These are phyloP conservation scores for Melanotaenia nigrans DNA, from an alignment of 2,797 vertebrate species.

Conservation along the genomic window DNA sequence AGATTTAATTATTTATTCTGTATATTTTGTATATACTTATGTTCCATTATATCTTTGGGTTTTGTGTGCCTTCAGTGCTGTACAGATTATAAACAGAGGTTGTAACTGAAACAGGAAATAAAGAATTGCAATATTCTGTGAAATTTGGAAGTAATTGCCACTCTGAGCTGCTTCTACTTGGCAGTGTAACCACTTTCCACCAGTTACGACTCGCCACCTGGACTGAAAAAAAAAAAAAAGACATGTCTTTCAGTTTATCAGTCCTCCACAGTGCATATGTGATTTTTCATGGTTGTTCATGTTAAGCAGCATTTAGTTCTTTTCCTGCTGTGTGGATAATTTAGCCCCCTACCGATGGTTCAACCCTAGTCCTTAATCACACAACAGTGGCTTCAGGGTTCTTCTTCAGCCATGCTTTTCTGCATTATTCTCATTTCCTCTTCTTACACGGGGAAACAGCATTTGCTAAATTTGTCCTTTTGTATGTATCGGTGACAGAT, in stretches of 20 bases:
- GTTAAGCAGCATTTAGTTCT: slow-evolving; percentile 49
- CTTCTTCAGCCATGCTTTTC: slow-evolving; percentile 34
- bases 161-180: slow-evolving; percentile 5
- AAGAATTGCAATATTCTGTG: slow-evolving; percentile 72
- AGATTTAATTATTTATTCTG: slow-evolving; percentile 97
- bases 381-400: slow-evolving; percentile 62
- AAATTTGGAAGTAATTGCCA: slow-evolving; percentile 5
- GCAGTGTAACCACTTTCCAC: neutral
- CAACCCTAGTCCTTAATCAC: slow-evolving; percentile 71
- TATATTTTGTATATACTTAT: slow-evolving; percentile 95
- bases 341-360: slow-evolving; percentile 44
- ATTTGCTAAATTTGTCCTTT: slow-evolving; percentile 50
- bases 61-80: slow-evolving; percentile 92
- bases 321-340: slow-evolving; percentile 69
- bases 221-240: slow-evolving; percentile 4
- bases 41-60: slow-evolving; percentile 82
- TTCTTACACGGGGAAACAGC: slow-evolving; percentile 18
- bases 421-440: slow-evolving; percentile 51
- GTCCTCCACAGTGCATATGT: slow-evolving; percentile 17
- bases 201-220: slow-evolving; percentile 34
- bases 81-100: slow-evolving; percentile 82
- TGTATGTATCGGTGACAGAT: slow-evolving; percentile 54
- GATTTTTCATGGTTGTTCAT: slow-evolving; percentile 32
- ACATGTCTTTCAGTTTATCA: slow-evolving; percentile 19
- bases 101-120: slow-evolving; percentile 82